Base-by-base conservation (phyloP, 2,113 vertebrate genomes). In the Gymnorhina tibicen region DNA sequence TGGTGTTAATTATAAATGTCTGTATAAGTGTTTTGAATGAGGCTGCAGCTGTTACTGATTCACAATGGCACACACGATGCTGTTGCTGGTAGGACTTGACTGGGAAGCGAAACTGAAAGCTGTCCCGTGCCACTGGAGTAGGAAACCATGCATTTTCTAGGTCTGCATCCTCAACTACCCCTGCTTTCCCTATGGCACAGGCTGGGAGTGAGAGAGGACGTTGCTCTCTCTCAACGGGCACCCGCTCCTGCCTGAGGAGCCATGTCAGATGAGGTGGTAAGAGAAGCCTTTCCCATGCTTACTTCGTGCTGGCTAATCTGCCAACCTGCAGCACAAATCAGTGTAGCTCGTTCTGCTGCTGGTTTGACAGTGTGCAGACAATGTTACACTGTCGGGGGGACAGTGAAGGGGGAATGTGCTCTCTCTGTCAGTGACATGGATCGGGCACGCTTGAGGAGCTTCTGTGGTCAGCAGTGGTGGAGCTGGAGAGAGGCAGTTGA, bases 1-100 rank as follows among this genome's bases (percentile, higher is more conserved):
- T 89, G 59, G 79, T 93, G 89, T 92, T 96, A 92, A 95, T 97
- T 95, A 95, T 86, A 91, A 93, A 95, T 87, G 93, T 78, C 52
- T 64, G 64, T 55, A 32, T n/a, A 75, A 89, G 89, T 47, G 13
- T 89, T 91, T 19, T 41, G 93, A 87, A 89, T 28, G 86, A 74
- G 77, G 41, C 64, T 70, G 78, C 42, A 11, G 91, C 86, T 35
- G 24, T 70, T 95, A 95, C 59, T 42, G 87, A 95, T 91, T 80
- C 50, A 8, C 2, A 7, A 88, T 84, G 92, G 88, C 75, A 24
- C 6, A 47, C 46, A 16, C 1, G 0, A 59, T 2, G 9, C 46
- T 55, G 13, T 78, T 87, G 14, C 52, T 78, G 68, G 49, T 67
- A 70, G 85, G 50, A 55, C 44, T 47, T 83, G 27, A 37, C 49